Percentiles rank a stretch among this genome's conserved stretches.
phyloP scores from a whole-genome alignment of 2,113 vertebrate genomes.

The Oreochromis aureus region DNA sequence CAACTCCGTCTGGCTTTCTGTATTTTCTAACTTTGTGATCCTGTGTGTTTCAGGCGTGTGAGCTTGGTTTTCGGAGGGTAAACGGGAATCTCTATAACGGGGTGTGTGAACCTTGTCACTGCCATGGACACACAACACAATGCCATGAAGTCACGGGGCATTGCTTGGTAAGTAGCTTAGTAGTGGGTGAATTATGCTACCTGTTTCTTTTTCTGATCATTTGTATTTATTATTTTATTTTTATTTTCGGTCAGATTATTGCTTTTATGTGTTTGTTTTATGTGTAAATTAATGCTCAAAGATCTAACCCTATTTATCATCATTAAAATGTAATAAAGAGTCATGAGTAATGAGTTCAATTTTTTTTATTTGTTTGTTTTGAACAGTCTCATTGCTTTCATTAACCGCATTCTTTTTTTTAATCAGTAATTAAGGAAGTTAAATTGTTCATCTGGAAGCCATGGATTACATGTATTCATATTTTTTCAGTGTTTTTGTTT shows the following conservation, averaged over 20 bases:
- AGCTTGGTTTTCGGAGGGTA: conserved; percentile 48
- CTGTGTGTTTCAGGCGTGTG: conserved; percentile 44
- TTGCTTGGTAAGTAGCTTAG: conserved; percentile 48
- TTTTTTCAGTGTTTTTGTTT: background rate
- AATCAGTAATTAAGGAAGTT: background rate
- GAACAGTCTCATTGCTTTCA: background rate
- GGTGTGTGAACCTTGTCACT: conserved; percentile 54
- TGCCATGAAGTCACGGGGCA: conserved; percentile 57
- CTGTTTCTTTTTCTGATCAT: background rate
- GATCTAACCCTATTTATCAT: background rate
- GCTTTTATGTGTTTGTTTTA: background rate
- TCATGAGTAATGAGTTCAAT: background rate
- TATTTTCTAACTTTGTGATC: background rate
- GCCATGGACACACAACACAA: conserved; percentile 40
- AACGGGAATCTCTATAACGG: conserved; percentile 47
- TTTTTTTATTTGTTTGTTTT: background rate
- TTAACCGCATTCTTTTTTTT: background rate
- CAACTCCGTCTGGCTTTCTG: background rate
- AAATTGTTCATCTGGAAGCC: background rate
- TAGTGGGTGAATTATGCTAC: background rate
- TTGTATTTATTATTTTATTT: background rate
- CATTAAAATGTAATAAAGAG: background rate
- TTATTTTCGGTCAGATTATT: background rate
- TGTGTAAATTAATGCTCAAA: background rate
- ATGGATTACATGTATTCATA: background rate